Percentiles rank a stretch among this genome's conserved stretches.
phyloP scores from a whole-genome alignment of 1,140 invertebrate species.

The Eubasilissa regina region DNA sequence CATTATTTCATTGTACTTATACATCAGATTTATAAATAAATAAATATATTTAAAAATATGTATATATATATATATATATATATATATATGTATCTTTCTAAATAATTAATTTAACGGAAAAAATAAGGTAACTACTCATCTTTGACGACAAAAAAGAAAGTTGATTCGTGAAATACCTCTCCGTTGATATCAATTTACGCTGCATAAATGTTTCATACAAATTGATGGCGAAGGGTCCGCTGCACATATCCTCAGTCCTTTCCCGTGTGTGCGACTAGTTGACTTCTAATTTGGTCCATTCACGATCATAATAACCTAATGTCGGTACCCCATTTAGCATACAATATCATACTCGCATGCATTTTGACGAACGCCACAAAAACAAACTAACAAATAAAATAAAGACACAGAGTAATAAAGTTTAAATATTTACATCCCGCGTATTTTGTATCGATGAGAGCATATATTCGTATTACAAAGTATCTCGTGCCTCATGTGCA shows the following conservation, averaged over 20 bases:
- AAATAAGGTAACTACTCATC: background rate
- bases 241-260: slow-evolving; percentile 19
- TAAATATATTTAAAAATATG: too few relatives aligned
- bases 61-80: too few relatives aligned
- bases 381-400: background rate
- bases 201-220: slow-evolving; percentile 32
- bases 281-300: slow-evolving; percentile 51
- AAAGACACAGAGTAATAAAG: slow-evolving; percentile 1
- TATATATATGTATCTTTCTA: too few relatives aligned
- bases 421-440: background rate
- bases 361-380: slow-evolving; percentile 24
- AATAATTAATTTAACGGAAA: too few relatives aligned
- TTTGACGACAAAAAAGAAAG: background rate
- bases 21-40: too few relatives aligned
- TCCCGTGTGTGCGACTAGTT: slow-evolving; percentile 42
- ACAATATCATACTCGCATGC: slow-evolving; percentile 44
- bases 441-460: too few relatives aligned
- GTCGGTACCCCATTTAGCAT: slow-evolving; percentile 40
- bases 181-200: slow-evolving; percentile 47
- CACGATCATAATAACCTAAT: slow-evolving; percentile 42
- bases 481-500: background rate
- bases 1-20: too few relatives aligned
- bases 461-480: background rate
- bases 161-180: slow-evolving; percentile 51
- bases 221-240: slow-evolving; percentile 23